phyloP scores from a whole-genome alignment of 2,113 vertebrate species.

The Sorex araneus region DNA sequence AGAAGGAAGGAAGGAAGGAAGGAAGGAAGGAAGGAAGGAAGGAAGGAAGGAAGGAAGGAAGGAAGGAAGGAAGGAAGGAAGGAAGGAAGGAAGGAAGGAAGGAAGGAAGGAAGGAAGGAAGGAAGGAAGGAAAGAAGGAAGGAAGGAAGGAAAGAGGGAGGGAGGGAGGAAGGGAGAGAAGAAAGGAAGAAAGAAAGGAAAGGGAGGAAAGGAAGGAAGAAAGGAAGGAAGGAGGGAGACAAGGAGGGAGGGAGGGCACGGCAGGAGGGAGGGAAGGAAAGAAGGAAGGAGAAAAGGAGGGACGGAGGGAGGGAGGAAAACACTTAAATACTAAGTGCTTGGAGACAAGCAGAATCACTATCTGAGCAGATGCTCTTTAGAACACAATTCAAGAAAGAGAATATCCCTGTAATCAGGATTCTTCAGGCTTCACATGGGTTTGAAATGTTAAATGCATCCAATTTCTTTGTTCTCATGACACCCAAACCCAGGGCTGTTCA shows the following conservation, averaged over 20 bases:
- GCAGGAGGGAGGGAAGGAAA: not conserved
- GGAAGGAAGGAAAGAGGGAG: too few relatives aligned
- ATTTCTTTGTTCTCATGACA: not conserved
- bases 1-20: not conserved
- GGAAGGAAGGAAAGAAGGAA: not conserved
- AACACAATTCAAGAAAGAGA: not conserved
- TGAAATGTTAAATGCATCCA: not conserved
- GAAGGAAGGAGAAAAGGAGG: too few relatives aligned
- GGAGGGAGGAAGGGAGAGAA: too few relatives aligned
- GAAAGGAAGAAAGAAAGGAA: not conserved
- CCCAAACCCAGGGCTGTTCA: not conserved
- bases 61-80: not conserved
- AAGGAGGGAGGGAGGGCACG: too few relatives aligned
- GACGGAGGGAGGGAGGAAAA: not conserved
- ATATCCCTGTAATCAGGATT: not conserved
- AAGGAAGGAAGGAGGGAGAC: not conserved
- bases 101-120: not conserved
- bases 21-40: not conserved
- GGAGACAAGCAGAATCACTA: not conserved
- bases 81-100: not conserved
- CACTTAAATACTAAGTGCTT: not conserved
- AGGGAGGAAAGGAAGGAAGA: too few relatives aligned
- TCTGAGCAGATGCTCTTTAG: not conserved
- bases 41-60: too few relatives aligned
- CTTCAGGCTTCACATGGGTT: not conserved